A percentile compares a stretch with the other conserved stretches of the same genome.
Conservation (phyloP, 2,113 vertebrate genomes). For the Antechinus flavipes region DNA sequence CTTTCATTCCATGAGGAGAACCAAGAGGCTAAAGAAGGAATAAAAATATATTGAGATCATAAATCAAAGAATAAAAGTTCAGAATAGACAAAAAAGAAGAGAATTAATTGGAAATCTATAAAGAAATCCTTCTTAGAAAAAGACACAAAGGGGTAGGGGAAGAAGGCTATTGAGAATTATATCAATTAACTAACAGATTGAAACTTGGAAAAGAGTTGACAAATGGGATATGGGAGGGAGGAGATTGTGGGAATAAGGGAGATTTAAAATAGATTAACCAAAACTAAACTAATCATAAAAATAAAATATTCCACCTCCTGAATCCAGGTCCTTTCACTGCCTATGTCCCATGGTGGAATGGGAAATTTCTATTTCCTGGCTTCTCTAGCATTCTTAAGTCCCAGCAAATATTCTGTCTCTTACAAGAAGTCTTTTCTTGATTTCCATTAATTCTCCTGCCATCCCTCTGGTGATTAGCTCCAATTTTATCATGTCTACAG, state of each 20-base stretch:
- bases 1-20: too few relatives aligned
- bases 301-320: background rate
- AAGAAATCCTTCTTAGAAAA: too few relatives aligned
- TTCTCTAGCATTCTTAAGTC: background rate
- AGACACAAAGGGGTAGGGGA: too few relatives aligned
- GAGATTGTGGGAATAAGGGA: background rate
- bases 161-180: background rate
- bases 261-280: background rate
- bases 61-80: too few relatives aligned
- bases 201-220: background rate
- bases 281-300: background rate
- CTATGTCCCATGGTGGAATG: background rate
- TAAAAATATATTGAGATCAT: too few relatives aligned
- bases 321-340: background rate
- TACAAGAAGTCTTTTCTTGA: background rate
- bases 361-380: background rate
- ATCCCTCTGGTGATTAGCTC: background rate
- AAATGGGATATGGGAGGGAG: background rate
- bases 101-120: too few relatives aligned
- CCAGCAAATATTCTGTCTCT: background rate
- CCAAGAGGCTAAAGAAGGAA: too few relatives aligned
- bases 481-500: background rate
- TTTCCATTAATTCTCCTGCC: background rate
- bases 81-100: too few relatives aligned
- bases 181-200: background rate